phyloP scores from a whole-genome alignment of 2,888 invertebrate species.

The Noctua janthina region DNA sequence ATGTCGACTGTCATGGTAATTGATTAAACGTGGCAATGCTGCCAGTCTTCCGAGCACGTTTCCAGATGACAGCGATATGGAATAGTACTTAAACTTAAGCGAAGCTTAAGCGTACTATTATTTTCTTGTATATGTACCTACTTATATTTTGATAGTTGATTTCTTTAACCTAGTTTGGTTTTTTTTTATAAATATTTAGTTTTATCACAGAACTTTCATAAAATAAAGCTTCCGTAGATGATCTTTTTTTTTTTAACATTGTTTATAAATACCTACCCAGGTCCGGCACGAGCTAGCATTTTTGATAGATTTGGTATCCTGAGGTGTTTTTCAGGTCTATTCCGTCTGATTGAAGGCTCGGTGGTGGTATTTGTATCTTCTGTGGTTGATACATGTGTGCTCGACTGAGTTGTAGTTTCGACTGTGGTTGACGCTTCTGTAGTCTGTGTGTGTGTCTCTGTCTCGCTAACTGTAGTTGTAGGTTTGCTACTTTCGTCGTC shows the following conservation, averaged over 20 bases:
- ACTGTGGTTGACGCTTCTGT: background rate
- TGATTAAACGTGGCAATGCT: background rate
- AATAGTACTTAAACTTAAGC: too few species aligned
- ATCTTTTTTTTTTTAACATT: background rate
- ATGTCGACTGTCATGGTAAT: background rate
- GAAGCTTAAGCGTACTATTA: too few species aligned
- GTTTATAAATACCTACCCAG: conserved; percentile 33
- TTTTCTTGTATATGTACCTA: background rate
- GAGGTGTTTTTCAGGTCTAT: conserved; percentile 24
- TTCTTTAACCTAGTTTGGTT: background rate
- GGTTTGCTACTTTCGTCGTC: conserved; percentile 3
- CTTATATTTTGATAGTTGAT: background rate
- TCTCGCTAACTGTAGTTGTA: background rate
- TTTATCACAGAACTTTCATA: background rate
- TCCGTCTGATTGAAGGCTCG: conserved; percentile 18
- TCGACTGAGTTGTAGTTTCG: background rate
- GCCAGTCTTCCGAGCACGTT: background rate
- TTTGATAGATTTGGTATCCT: conserved; percentile 11
- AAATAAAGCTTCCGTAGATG: background rate
- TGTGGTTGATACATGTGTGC: background rate
- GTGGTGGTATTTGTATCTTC: background rate
- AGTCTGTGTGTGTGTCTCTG: background rate
- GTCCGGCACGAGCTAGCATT: background rate
- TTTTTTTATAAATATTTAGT: background rate
- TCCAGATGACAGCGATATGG: background rate